phyloP scores from a whole-genome alignment of 2,888 invertebrate species.

The Ophion obscuratus region DNA sequence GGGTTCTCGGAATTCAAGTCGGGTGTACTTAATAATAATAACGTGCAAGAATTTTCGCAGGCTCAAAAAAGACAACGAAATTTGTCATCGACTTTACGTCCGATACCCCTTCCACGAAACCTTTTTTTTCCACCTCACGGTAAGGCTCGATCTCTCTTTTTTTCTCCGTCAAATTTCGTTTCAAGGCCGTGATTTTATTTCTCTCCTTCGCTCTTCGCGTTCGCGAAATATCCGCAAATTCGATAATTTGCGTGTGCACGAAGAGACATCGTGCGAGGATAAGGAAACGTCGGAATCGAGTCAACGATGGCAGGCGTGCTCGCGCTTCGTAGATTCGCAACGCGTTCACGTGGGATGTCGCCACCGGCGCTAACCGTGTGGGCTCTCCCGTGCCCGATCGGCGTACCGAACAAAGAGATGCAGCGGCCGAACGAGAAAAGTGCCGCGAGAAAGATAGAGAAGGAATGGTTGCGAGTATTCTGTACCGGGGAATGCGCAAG shows the following conservation, averaged over 20 bases:
- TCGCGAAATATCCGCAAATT: conserved; percentile 49
- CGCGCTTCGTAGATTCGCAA: conserved; percentile 13
- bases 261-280: conserved; percentile 8
- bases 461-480: neutral
- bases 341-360: conserved; percentile 23
- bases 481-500: conserved; percentile 58
- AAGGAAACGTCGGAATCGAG: conserved; percentile 9
- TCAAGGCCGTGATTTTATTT: conserved; percentile 44
- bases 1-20: conserved; percentile 39
- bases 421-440: conserved; percentile 32
- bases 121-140: conserved; percentile 12
- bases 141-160: neutral
- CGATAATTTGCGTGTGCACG: conserved; percentile 56
- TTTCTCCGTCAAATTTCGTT: conserved; percentile 18
- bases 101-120: neutral
- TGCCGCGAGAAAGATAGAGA: neutral
- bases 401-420: conserved; percentile 31
- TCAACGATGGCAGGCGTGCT: conserved; percentile 27
- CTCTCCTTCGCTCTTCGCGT: neutral
- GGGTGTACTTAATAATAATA: conserved; percentile 26
- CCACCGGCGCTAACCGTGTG: conserved; percentile 40
- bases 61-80: conserved; percentile 32
- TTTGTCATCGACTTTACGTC: conserved; percentile 40
- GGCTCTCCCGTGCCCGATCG: neutral
- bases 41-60: neutral